A percentile compares a stretch with the other conserved stretches of the same genome.
phyloP scores from a whole-genome alignment of 2,113 vertebrate genomes.

The Suncus etruscus region DNA sequence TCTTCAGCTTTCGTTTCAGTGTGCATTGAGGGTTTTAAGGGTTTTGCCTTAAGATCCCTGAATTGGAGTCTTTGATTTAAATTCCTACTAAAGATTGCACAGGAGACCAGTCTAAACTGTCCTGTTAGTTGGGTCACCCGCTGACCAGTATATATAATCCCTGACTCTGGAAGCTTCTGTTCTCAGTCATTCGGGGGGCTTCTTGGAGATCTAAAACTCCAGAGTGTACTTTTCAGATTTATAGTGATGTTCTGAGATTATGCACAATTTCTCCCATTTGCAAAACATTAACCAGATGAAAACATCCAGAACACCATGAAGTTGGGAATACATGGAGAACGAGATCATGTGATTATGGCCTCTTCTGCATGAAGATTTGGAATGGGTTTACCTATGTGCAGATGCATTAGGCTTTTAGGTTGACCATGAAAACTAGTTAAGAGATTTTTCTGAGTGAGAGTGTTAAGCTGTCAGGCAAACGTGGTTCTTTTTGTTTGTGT shows the following conservation, averaged over 20 bases:
- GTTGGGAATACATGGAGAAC: background rate
- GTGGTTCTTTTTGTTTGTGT: background rate
- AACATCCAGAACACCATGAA: background rate
- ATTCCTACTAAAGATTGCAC: background rate
- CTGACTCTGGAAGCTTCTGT: background rate
- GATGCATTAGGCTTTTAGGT: background rate
- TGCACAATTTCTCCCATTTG: background rate
- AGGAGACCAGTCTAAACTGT: rapidly evolving
- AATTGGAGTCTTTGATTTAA: conserved; percentile 28
- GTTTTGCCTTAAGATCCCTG: conserved; percentile 28
- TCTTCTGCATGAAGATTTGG: background rate
- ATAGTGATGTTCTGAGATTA: background rate
- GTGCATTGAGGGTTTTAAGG: background rate
- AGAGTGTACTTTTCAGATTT: conserved; percentile 14
- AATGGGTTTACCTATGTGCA: background rate
- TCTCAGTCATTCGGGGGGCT: background rate
- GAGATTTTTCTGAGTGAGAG: background rate
- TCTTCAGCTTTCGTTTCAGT: conserved; percentile 6
- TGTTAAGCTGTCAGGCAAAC: background rate
- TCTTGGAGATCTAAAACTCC: rapidly evolving
- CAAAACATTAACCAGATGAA: background rate
- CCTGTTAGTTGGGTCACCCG: background rate
- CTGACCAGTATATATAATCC: background rate
- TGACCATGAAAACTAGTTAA: background rate
- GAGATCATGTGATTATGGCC: background rate